Percentiles rank a stretch among this genome's conserved stretches.
phyloP scores from a whole-genome alignment of 1,140 invertebrate species.

The Papilio machaon region DNA sequence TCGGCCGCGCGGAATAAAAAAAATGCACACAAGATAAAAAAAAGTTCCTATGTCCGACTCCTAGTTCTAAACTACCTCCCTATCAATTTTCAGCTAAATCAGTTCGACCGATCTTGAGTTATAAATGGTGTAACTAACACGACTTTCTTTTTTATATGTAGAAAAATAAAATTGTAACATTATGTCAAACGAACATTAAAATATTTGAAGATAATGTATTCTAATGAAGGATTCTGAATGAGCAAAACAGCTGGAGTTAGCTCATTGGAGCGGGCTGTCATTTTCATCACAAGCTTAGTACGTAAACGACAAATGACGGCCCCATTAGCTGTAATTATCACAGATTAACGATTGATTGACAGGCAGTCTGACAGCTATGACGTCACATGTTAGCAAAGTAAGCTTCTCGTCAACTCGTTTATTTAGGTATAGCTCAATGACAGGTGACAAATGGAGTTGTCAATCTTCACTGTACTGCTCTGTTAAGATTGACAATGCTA shows the following conservation, averaged over 20 bases:
- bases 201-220: background rate
- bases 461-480: background rate
- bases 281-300: background rate
- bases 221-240: background rate
- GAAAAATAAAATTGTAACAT: background rate
- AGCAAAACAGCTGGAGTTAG: background rate
- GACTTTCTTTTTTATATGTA: too few relatives aligned
- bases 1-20: too few relatives aligned
- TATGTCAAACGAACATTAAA: background rate
- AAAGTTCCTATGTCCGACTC: too few relatives aligned
- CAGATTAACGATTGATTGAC: constrained; percentile 45
- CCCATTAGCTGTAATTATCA: constrained; percentile 53
- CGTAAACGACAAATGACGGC: constrained; percentile 44
- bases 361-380: constrained; percentile 42
- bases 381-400: constrained; percentile 31
- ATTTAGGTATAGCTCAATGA: background rate
- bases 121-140: too few relatives aligned
- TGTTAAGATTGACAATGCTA: background rate
- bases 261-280: background rate
- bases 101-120: too few relatives aligned
- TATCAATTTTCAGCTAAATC: too few relatives aligned
- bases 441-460: constrained; percentile 26
- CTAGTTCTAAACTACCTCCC: too few relatives aligned
- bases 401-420: background rate
- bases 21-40: too few relatives aligned